Conservation (phyloP, 2,797 vertebrate species). For the Poecilia velifera region DNA sequence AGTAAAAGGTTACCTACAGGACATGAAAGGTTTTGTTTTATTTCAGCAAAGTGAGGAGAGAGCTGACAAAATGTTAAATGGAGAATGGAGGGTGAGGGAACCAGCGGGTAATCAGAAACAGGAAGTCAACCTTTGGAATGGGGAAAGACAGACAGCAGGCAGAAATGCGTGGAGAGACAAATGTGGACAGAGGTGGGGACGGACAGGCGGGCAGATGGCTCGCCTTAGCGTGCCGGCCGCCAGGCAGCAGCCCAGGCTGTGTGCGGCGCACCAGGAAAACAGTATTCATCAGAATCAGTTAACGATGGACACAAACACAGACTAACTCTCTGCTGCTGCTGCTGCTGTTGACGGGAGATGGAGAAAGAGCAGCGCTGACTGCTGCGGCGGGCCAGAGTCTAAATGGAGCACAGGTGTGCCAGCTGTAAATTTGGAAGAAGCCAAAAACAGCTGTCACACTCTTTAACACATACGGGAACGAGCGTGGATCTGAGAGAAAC, state of each 20-base stretch:
- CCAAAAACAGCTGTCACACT: slow-evolving; percentile 1
- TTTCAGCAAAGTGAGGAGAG: background rate
- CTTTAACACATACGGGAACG: background rate
- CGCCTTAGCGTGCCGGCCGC: background rate
- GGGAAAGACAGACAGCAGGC: background rate
- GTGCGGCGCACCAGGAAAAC: background rate
- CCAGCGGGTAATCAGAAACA: background rate
- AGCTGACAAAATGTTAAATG: background rate
- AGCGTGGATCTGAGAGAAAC: background rate
- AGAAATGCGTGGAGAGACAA: background rate
- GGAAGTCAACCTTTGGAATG: background rate
- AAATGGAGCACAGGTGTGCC: slow-evolving; percentile 1
- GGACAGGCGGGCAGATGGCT: background rate
- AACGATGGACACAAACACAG: background rate
- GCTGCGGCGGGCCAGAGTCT: too few relatives aligned
- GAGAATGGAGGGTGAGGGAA: background rate
- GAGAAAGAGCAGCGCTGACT: background rate
- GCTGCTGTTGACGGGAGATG: background rate
- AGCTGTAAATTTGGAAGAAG: background rate
- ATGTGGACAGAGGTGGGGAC: background rate
- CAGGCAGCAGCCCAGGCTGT: background rate
- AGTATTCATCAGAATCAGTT: background rate
- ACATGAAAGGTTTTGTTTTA: background rate
- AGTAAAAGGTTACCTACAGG: background rate
- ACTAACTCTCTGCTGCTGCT: background rate